These are phyloP conservation scores for Pseudomugil gertrudae DNA, from an alignment of 2,797 vertebrate genomes.

Conservation along the genomic window DNA sequence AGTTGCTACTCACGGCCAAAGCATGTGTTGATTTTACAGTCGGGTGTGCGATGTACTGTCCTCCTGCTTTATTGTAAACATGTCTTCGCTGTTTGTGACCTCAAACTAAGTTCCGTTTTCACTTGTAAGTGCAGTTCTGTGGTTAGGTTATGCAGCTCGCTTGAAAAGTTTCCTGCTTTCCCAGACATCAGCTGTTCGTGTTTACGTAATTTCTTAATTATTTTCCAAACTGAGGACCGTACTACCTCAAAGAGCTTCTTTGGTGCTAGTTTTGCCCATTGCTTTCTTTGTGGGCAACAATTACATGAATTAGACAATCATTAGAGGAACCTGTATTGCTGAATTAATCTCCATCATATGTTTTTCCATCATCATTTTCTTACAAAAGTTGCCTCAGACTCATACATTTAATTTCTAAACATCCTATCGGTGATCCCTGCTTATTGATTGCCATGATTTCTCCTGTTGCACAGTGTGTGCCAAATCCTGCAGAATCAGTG, in stretches of 20 bases:
- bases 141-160: not conserved
- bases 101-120: not conserved
- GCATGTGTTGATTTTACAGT: not conserved
- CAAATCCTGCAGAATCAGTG: slow-evolving; percentile 44
- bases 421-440: slow-evolving; percentile 50
- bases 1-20: not conserved
- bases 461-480: slow-evolving; percentile 40
- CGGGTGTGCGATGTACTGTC: not conserved
- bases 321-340: not conserved
- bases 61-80: not conserved
- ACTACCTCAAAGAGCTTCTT: not conserved
- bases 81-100: not conserved
- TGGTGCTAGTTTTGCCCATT: not conserved
- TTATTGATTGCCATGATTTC: slow-evolving; percentile 57
- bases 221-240: not conserved
- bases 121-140: not conserved
- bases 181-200: not conserved
- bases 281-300: not conserved
- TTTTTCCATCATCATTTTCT: not conserved
- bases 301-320: no score
- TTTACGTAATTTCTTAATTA: not conserved
- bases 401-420: not conserved
- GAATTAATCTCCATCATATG: not conserved
- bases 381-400: slow-evolving; percentile 1
- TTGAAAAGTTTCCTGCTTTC: not conserved